Conservation (phyloP, 2,888 invertebrate species). For the Drosophila eohydei region DNA sequence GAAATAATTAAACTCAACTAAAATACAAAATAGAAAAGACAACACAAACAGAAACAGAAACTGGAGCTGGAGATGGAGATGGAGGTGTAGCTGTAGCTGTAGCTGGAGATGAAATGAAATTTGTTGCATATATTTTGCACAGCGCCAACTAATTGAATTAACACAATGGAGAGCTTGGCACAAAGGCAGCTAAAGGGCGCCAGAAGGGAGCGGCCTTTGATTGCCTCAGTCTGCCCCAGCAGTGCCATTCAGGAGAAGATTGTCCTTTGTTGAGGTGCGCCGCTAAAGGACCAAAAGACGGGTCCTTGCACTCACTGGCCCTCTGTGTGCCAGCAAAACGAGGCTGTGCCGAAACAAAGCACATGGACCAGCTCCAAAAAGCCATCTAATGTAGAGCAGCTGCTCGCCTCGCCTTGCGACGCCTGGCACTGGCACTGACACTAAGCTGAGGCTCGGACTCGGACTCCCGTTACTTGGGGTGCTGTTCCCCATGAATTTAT, state of each 20-base stretch:
- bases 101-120: conserved; percentile 34
- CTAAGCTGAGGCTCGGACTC: conserved; percentile 36
- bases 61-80: conserved; percentile 21
- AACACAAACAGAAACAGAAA: conserved; percentile 18
- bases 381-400: conserved; percentile 47
- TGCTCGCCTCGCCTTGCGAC: background rate
- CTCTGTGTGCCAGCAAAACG: conserved; percentile 20
- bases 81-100: conserved; percentile 23
- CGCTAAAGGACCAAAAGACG: conserved; percentile 55
- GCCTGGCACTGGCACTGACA: conserved; percentile 49
- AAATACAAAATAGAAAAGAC: conserved; percentile 24
- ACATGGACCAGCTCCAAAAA: conserved; percentile 39
- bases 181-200: conserved; percentile 41
- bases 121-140: conserved; percentile 57
- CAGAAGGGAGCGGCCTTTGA: conserved; percentile 44
- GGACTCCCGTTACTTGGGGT: conserved; percentile 1
- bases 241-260: conserved; percentile 20
- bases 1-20: conserved; percentile 65
- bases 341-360: conserved; percentile 43
- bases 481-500: conserved; percentile 34
- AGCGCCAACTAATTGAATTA: conserved; percentile 73
- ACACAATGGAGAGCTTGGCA: conserved; percentile 65
- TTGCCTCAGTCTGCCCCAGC: conserved; percentile 34
- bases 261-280: conserved; percentile 55
- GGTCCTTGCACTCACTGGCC: conserved; percentile 72